Evolutionary conservation across 1,140 invertebrate genomes (phyloP).

Genomic region (Drosophila saltans): DNA sequence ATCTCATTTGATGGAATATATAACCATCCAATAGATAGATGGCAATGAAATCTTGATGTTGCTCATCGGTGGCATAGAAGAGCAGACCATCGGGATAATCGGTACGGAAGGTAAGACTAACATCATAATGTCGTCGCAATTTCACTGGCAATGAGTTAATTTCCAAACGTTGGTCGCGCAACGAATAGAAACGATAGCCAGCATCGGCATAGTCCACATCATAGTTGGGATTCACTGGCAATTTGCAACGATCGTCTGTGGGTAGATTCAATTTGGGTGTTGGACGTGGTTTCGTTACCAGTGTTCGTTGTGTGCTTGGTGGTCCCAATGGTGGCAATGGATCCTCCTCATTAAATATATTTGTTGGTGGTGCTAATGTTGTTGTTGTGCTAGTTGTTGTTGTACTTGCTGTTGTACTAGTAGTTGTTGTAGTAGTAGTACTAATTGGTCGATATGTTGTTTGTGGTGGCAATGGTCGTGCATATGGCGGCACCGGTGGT

Average conservation of each 20-base stretch:
- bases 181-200: conserved; percentile 85
- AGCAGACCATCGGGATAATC: conserved; percentile 89
- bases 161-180: conserved; percentile 89
- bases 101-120: conserved; percentile 93
- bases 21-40: conserved; percentile 91
- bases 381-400: conserved; percentile 43
- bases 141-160: conserved; percentile 86
- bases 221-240: conserved; percentile 83
- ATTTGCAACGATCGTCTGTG: conserved; percentile 83
- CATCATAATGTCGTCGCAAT: conserved; percentile 88
- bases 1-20: conserved; percentile 89
- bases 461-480: conserved; percentile 5
- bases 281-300: conserved; percentile 42
- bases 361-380: conserved; percentile 36
- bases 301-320: conserved; percentile 32
- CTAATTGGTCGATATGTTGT: conserved; percentile 24
- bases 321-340: conserved; percentile 33
- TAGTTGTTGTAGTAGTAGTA: conserved; percentile 28
- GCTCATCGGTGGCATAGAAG: conserved; percentile 90
- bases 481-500: conserved; percentile 24
- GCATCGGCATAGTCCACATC: conserved; percentile 69
- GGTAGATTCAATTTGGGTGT: conserved; percentile 59
- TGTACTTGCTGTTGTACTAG: conserved; percentile 29
- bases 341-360: conserved; percentile 18
- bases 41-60: conserved; percentile 90